A percentile compares a stretch with the other conserved stretches of the same genome.
phyloP scores from a whole-genome alignment of 2,797 vertebrate genomes.

The Ctenopoma kingsleyae region DNA sequence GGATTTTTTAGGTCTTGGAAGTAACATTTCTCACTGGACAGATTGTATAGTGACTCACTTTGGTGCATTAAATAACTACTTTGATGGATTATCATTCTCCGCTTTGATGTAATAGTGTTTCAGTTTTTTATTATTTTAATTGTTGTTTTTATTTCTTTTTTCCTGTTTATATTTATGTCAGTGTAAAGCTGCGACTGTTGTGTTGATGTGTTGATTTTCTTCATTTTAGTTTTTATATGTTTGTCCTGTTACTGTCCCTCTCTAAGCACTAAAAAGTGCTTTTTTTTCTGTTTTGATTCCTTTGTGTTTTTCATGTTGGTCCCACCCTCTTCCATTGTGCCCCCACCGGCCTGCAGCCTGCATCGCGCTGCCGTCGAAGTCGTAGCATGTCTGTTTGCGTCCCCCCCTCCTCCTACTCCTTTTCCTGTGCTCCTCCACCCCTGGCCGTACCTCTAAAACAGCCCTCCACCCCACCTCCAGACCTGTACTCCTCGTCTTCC shows the following conservation, averaged over 20 bases:
- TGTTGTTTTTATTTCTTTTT: conserved; percentile 15
- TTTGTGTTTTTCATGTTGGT: conserved; percentile 66
- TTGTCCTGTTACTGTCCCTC: conserved; percentile 8
- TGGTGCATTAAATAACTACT: too few relatives aligned
- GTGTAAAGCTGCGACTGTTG: neutral
- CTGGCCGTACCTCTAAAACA: conserved; percentile 80
- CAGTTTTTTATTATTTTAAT: neutral
- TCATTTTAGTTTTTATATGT: conserved; percentile 3
- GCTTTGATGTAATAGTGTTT: too few relatives aligned
- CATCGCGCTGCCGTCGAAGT: conserved; percentile 83
- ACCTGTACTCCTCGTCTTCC: conserved; percentile 83
- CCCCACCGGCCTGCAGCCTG: conserved; percentile 69
- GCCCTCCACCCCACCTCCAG: conserved; percentile 92
- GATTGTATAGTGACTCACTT: too few relatives aligned
- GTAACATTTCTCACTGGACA: too few relatives aligned
- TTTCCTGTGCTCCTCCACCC: conserved; percentile 71
- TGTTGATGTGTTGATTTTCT: conserved; percentile 17
- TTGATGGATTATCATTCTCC: too few relatives aligned
- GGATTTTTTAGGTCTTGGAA: too few relatives aligned
- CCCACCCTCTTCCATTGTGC: conserved; percentile 55
- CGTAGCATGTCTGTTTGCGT: conserved; percentile 99
- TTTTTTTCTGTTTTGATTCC: conserved; percentile 53
- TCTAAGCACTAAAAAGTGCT: conserved; percentile 15
- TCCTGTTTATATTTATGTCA: conserved; percentile 3
- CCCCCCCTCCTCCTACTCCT: conserved; percentile 89